Evolutionary conservation across 2,888 invertebrate genomes (phyloP).

Genomic region (Lobophora halterata): DNA sequence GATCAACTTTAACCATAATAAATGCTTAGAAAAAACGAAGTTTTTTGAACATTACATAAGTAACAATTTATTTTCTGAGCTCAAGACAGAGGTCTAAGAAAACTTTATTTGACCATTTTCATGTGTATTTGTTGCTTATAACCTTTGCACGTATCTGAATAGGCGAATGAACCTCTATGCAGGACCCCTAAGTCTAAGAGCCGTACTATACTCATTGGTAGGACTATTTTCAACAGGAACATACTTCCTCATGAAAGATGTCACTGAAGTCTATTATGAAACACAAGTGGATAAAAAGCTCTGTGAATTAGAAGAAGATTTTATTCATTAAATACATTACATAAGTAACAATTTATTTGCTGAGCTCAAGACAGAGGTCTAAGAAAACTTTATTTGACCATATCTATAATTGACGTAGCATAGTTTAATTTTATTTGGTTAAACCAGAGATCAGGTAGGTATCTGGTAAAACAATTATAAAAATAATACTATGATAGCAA

Average conservation of each 20-base stretch:
- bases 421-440: too few relatives aligned
- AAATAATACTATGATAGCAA: too few relatives aligned
- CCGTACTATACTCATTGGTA: conserved; percentile 75
- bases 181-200: conserved; percentile 70
- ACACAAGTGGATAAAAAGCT: conserved; percentile 82
- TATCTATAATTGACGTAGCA: too few relatives aligned
- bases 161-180: conserved; percentile 75
- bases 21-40: background rate
- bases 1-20: conserved; percentile 1
- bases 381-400: too few relatives aligned
- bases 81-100: too few relatives aligned
- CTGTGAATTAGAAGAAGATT: conserved; percentile 80
- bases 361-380: too few relatives aligned
- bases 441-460: too few relatives aligned
- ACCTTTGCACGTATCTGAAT: conserved; percentile 76
- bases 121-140: conserved; percentile 74
- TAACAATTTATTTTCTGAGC: too few relatives aligned
- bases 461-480: too few relatives aligned
- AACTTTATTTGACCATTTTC: too few relatives aligned
- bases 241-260: conserved; percentile 85
- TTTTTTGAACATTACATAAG: background rate
- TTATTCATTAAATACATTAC: conserved; percentile 63
- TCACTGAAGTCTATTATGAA: conserved; percentile 83
- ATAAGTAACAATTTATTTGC: too few relatives aligned
- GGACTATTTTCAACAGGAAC: conserved; percentile 79